These are phyloP conservation scores for Peromyscus nudipes DNA, from an alignment of 2,797 vertebrate genomes.

Conservation along the genomic window DNA sequence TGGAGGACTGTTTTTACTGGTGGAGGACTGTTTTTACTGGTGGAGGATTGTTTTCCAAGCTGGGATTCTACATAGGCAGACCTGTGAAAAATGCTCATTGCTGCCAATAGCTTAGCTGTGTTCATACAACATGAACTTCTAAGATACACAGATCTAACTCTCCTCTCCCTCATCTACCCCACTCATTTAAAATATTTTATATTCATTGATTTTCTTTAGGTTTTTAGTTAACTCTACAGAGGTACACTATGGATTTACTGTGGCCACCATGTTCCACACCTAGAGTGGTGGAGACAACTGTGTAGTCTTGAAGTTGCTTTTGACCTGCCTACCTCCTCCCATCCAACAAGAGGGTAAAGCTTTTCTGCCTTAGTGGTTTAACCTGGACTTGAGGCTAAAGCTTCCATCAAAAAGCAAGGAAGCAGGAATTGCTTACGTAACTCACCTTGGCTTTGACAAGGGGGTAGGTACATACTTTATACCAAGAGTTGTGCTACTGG, in stretches of 20 bases:
- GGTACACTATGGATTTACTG: neutral
- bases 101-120: neutral
- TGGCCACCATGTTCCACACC: neutral
- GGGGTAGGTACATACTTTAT: neutral
- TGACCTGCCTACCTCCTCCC: neutral
- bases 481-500: neutral
- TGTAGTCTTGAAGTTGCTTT: neutral
- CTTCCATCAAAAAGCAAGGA: neutral
- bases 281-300: neutral
- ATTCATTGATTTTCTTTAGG: neutral
- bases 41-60: neutral
- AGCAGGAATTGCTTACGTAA: neutral
- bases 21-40: neutral
- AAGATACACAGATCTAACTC: neutral
- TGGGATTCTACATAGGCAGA: neutral
- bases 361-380: neutral
- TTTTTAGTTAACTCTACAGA: neutral
- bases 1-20: neutral
- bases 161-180: neutral
- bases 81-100: neutral
- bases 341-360: neutral
- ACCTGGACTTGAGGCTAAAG: neutral
- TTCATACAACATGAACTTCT: neutral
- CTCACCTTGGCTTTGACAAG: neutral
- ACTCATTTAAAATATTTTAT: conserved; percentile 1